phyloP scores from a whole-genome alignment of 1,140 invertebrate species.

The Sycobia sp. region DNA sequence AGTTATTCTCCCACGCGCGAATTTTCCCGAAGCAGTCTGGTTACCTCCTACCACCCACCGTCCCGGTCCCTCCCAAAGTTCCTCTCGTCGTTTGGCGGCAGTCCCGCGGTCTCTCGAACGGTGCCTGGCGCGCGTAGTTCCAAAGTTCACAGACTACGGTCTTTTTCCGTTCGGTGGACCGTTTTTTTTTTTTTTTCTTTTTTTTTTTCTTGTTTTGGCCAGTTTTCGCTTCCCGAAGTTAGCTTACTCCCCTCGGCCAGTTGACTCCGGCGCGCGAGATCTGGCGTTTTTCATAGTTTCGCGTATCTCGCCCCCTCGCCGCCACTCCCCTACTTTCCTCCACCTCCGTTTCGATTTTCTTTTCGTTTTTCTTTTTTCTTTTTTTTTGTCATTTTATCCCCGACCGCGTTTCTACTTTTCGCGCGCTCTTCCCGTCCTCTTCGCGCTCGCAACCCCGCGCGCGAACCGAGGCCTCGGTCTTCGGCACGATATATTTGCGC shows the following conservation, averaged over 20 bases:
- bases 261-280: background rate
- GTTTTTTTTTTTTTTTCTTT: no score
- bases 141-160: slow-evolving; percentile 5
- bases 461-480: background rate
- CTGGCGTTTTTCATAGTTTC: slow-evolving; percentile 22
- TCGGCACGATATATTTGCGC: no score
- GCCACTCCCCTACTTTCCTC: background rate
- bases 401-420: no score
- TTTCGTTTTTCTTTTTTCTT: background rate
- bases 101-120: background rate
- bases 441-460: background rate
- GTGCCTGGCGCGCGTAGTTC: background rate
- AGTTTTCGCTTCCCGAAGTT: background rate
- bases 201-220: background rate
- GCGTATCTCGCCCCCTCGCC: background rate
- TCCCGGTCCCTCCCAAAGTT: no score
- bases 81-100: no score
- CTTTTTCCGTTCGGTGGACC: background rate
- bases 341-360: background rate
- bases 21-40: no score
- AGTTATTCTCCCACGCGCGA: no score
- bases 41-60: no score
- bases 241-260: background rate
- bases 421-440: background rate
- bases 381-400: background rate